phyloP scores from a whole-genome alignment of 2,797 vertebrate genomes.

The Enteromius mattozi region DNA sequence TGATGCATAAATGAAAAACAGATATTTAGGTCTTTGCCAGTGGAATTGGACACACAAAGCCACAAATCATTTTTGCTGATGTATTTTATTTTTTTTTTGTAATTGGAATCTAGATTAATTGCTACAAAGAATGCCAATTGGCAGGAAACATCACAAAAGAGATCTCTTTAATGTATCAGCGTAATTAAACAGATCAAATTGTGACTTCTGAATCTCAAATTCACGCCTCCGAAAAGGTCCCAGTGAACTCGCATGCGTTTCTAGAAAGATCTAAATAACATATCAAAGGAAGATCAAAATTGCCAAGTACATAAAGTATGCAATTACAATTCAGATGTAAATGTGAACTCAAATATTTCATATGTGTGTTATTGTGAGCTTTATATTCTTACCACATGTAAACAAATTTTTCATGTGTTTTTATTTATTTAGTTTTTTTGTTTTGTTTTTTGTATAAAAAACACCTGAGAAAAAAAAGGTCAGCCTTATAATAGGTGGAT shows the following conservation, averaged over 20 bases:
- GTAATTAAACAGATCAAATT: neutral
- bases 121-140: neutral
- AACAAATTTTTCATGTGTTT: neutral
- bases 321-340: neutral
- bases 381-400: neutral
- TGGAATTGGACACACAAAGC: neutral
- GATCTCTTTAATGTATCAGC: constrained; percentile 8
- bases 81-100: neutral
- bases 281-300: neutral
- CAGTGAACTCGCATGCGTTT: neutral
- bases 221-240: neutral
- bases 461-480: no score
- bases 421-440: no score
- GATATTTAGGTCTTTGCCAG: neutral
- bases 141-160: neutral
- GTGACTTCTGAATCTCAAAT: neutral
- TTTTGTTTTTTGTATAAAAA: no score
- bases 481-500: no score
- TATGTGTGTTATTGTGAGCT: neutral
- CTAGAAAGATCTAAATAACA: neutral
- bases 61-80: neutral
- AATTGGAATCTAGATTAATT: constrained; percentile 8
- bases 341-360: neutral
- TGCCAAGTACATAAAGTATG: neutral
- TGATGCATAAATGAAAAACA: constrained; percentile 4